A percentile compares a stretch with the other conserved stretches of the same genome.
Evolutionary conservation across 2,888 invertebrate genomes (phyloP).

Genomic region (Diloba caeruleocephala): DNA sequence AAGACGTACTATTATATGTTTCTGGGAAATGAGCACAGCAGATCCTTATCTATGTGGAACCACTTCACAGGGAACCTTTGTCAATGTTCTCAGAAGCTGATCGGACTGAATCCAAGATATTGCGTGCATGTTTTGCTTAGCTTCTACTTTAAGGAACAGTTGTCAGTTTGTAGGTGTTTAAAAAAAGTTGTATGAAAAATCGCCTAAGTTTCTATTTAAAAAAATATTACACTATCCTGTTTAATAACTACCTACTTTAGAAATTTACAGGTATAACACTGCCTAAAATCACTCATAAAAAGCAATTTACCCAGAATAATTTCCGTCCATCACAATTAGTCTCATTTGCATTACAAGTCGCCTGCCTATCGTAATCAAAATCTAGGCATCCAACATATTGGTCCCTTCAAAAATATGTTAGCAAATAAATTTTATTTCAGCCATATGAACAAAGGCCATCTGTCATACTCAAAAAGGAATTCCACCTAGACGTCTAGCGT

Average conservation of each 20-base stretch:
- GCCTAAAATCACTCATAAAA: conserved; percentile 17
- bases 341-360: conserved; percentile 32
- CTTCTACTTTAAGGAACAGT: no score
- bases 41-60: conserved; percentile 22
- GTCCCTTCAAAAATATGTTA: conserved; percentile 19
- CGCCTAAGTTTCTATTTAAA: no score
- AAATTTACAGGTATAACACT: no score
- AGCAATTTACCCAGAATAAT: conserved; percentile 25
- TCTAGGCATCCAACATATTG: conserved; percentile 22
- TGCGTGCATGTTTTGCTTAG: no score
- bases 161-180: no score
- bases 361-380: conserved; percentile 41
- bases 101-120: conserved; percentile 2
- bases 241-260: no score
- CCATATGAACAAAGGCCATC: conserved; percentile 57
- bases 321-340: conserved; percentile 21
- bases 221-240: no score
- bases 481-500: conserved; percentile 51
- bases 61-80: conserved; percentile 36
- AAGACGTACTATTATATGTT: conserved; percentile 38
- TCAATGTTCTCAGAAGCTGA: conserved; percentile 26
- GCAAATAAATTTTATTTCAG: conserved; percentile 37
- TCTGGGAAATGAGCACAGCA: conserved; percentile 32
- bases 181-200: no score
- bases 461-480: conserved; percentile 72